Evolutionary conservation across 2,888 invertebrate species (phyloP), one percentile per base, ranked within the genome.

Genomic region (Stenurella melanura): DNA sequence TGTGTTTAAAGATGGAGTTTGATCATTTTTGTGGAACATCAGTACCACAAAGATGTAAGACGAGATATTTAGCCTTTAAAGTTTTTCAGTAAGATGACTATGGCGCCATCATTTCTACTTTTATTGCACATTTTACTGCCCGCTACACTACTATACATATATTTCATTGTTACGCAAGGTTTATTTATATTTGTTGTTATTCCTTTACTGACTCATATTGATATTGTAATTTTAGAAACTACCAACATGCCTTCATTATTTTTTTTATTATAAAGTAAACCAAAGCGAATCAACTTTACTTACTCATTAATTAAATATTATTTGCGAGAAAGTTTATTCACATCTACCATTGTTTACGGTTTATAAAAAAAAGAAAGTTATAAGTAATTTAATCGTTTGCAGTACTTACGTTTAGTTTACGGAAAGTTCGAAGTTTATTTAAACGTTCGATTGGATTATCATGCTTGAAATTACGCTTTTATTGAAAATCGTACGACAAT

Each of bases 251-350:
- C 34, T 34, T 12, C 10, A 34, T 57, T 69, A 60, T 17, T 70
- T 60, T 17, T 70, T 60, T 58, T 21, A 60, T 34, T 58, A 19
- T 21, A 60, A 58, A 70, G 67, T 60, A 60, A 60, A 70, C 70
- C 60, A 42, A 34, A 50, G 42, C 26, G 57, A 42, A 70, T 60
- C 18, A 38, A 10, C 6, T 42, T 68, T 30, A n/a, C 21, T 70
- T 58, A 18, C 15, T 42, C 60, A 60, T 57, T 70, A 70, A 60
- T 70, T 57, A 54, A 57, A 30, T 30, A n/a, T 11, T 19, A 58
- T 64, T 61, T 61, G 38, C 19, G 69, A 60, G 70, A 70, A 70
- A 70, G 70, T 70, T 60, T n/a, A 12, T 34, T 57, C 57, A 30
- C 69, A 57, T 34, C 57, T 21, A n/a, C 42, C 42, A 70, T 70